Percentiles rank a stretch among this genome's conserved stretches.
Evolutionary conservation across 2,113 vertebrate genomes (phyloP).

Genomic region (Excalfactoria chinensis): DNA sequence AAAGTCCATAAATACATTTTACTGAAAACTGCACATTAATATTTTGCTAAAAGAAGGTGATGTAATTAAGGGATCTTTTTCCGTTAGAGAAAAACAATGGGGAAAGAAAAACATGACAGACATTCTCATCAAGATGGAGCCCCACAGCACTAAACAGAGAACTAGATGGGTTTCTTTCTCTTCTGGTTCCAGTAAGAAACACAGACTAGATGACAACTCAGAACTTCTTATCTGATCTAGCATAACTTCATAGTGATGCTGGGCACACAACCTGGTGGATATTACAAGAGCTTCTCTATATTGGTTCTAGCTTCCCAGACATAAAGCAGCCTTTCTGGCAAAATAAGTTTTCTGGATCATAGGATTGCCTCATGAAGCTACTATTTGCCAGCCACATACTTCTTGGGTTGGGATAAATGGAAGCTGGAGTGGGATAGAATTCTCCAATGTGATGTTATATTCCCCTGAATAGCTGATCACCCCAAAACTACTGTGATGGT

Average conservation of each 20-base stretch:
- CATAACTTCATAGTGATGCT: background rate
- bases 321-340: rapidly evolving
- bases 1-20: background rate
- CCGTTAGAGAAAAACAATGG: background rate
- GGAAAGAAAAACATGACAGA: background rate
- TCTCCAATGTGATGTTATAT: background rate
- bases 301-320: background rate
- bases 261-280: background rate
- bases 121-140: background rate
- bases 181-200: background rate
- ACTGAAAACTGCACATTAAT: background rate
- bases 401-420: background rate
- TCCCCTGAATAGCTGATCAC: rapidly evolving
- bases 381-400: rapidly evolving
- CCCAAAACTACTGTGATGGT: background rate
- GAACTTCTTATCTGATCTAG: background rate
- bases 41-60: background rate
- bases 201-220: background rate
- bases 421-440: background rate
- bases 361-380: background rate
- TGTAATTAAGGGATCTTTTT: background rate
- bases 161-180: background rate
- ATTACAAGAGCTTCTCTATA: background rate
- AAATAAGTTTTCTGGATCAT: background rate
- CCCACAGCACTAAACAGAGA: background rate